phyloP scores from a whole-genome alignment of 2,797 vertebrate species.

The Babyrousa celebensis region DNA sequence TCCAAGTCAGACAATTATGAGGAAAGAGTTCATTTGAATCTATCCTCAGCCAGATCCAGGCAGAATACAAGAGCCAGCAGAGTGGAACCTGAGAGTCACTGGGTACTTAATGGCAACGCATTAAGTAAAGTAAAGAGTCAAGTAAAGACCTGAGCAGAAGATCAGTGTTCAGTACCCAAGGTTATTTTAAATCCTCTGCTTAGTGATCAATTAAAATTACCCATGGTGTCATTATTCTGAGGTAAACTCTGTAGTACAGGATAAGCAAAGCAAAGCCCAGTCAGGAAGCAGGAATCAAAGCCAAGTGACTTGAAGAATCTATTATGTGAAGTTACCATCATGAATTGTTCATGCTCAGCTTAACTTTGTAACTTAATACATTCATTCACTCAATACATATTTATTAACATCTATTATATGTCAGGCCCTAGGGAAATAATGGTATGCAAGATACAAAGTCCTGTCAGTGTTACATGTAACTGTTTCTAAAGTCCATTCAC shows the following conservation, averaged over 20 bases:
- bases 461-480: not conserved
- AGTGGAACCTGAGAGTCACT: not conserved
- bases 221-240: not conserved
- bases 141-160: not conserved
- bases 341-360: slow-evolving; percentile 6
- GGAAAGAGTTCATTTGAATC: not conserved
- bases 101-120: not conserved
- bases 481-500: not conserved
- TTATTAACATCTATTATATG: not conserved
- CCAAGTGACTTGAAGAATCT: not conserved
- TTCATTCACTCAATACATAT: not conserved
- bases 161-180: not conserved
- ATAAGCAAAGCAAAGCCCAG: not conserved
- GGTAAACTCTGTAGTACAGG: not conserved
- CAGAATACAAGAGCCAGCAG: not conserved
- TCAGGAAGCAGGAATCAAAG: not conserved
- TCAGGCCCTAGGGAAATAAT: not conserved
- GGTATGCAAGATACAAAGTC: not conserved
- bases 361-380: not conserved
- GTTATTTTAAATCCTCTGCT: not conserved
- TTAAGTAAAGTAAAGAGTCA: too few species aligned
- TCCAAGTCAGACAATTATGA: not conserved
- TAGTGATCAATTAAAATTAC: not conserved
- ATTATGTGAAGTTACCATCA: not conserved
- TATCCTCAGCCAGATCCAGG: not conserved